A percentile compares a stretch with the other conserved stretches of the same genome.
phyloP scores from a whole-genome alignment of 2,888 invertebrate genomes.

The Synergus umbraculus region DNA sequence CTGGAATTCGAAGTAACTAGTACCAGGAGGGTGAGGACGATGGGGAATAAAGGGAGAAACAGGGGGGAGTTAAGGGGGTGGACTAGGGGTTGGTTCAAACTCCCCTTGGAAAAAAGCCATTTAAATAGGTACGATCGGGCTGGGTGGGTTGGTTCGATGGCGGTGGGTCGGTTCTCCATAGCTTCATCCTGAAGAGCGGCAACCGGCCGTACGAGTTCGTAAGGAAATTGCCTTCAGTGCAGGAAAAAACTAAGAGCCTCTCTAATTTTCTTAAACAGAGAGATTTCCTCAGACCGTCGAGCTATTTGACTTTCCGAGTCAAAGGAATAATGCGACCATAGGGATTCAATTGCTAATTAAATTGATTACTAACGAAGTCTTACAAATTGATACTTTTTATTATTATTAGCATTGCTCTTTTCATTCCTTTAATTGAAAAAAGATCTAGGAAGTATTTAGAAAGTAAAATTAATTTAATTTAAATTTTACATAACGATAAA shows the following conservation, averaged over 20 bases:
- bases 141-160: conserved; percentile 67
- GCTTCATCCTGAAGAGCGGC: conserved; percentile 67
- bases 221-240: conserved; percentile 58
- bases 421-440: neutral
- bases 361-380: conserved; percentile 22
- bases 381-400: conserved; percentile 1
- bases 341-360: conserved; percentile 16
- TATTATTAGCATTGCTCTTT: neutral
- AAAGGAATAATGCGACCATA: conserved; percentile 18
- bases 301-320: conserved; percentile 32
- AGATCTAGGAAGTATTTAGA: neutral
- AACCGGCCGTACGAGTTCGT: conserved; percentile 64
- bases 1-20: conserved; percentile 72
- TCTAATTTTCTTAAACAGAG: conserved; percentile 40
- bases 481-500: too few species aligned
- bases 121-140: conserved; percentile 75
- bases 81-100: conserved; percentile 63
- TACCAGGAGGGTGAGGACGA: conserved; percentile 48
- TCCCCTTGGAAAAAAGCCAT: conserved; percentile 75
- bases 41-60: conserved; percentile 54
- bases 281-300: conserved; percentile 32
- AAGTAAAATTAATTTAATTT: too few species aligned
- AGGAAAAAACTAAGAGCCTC: conserved; percentile 47
- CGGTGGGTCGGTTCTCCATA: conserved; percentile 69
- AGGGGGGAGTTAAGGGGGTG: conserved; percentile 58